Base-by-base conservation (phyloP, 2,888 invertebrate genomes). In the Philhelius pedissequus region DNA sequence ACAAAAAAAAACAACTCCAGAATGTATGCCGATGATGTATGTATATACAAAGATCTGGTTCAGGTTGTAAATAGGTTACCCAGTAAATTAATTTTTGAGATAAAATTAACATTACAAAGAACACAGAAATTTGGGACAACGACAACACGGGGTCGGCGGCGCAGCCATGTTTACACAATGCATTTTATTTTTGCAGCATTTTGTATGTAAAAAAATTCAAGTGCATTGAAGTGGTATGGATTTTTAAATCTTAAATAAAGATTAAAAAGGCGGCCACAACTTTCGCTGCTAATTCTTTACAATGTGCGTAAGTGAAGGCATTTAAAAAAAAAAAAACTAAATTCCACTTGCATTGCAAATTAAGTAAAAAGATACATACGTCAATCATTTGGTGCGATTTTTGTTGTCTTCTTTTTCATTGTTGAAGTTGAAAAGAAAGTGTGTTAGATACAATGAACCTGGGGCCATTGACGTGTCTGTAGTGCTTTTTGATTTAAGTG, bases 61-160 rank as follows among this genome's bases (percentile, higher is more conserved):
- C 56, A 56, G 15, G 27, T 60, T 58, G 27, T 69, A 69, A n/a
- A 56, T 62, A 52, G 70, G 81, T 81, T 40, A 75, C 70, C 64
- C 58, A 32, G 56, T 81, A 48, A 73, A 32, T 40, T 22, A 48
- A 6, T 56, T 15, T 13, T 56, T 32, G 50, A 43, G 56, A 30
- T 58, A 15, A 54, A 62, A 76, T 81, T 76, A 71, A 32, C 70
- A 71, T 52, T 76, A 76, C 76, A 76, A 81, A 71, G 50, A 52
- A 32, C 11, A 27, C 20, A 48, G 1, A 20, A 30, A 64, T 64
- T 64, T 25, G 30, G 62, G 20, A 45, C 35, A 20, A 6, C 13
- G 32, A 2, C n/a, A 9, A 3, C 7, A 15, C 38, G 6, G 4
- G n/a, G n/a, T n/a, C 18, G 18, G 43, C 8, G 1, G 40, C 20